Evolutionary conservation across 2,888 invertebrate genomes (phyloP).

Genomic region (Amiota mariae): DNA sequence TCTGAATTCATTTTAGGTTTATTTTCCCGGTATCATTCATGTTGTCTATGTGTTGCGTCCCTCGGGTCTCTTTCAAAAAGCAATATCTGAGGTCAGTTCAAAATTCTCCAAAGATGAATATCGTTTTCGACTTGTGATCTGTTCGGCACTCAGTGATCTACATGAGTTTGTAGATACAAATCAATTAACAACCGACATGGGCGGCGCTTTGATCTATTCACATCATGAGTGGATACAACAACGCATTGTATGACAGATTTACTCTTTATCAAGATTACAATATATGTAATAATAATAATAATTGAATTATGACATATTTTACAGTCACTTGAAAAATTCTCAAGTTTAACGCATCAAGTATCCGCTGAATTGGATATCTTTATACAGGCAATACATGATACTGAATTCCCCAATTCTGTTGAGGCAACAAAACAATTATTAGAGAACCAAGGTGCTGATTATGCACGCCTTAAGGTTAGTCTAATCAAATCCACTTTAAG

Average conservation of each 20-base stretch:
- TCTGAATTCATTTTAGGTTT: conserved; percentile 79
- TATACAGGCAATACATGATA: conserved; percentile 90
- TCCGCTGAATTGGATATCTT: conserved; percentile 89
- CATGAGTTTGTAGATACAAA: conserved; percentile 87
- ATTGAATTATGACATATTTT: conserved; percentile 47
- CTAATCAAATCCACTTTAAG: conserved; percentile 50
- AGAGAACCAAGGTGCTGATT: conserved; percentile 85
- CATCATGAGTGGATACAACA: conserved; percentile 98
- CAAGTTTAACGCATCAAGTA: conserved; percentile 91
- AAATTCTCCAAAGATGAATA: conserved; percentile 93
- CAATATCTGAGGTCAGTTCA: conserved; percentile 91
- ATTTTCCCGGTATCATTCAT: conserved; percentile 94
- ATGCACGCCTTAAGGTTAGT: conserved; percentile 73
- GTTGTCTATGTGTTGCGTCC: conserved; percentile 95
- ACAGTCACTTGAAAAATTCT: conserved; percentile 96
- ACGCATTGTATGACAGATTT: conserved; percentile 85
- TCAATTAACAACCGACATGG: conserved; percentile 91
- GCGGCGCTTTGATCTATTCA: conserved; percentile 90
- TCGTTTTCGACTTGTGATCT: conserved; percentile 90
- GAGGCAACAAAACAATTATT: conserved; percentile 90
- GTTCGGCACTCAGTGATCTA: conserved; percentile 88
- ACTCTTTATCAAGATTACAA: conserved; percentile 32
- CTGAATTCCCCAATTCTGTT: conserved; percentile 95
- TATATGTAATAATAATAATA: conserved; percentile 20
- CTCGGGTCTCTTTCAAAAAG: conserved; percentile 95